These are phyloP conservation scores for Cheumatopsyche charites DNA, from an alignment of 1,140 invertebrate genomes.

Conservation along the genomic window DNA sequence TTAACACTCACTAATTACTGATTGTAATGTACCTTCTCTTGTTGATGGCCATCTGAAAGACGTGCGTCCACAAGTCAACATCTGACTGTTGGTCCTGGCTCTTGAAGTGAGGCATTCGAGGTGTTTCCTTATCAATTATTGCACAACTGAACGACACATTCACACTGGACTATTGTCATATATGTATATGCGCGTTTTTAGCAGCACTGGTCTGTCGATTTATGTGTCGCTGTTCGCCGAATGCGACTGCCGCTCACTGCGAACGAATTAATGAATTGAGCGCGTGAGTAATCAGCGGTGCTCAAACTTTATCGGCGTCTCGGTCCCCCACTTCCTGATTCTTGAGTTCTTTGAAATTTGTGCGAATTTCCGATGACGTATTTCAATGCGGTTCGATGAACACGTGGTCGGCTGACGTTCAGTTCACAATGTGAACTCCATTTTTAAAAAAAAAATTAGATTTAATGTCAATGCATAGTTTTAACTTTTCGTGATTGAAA, in stretches of 20 bases:
- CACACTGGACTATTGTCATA: too few species aligned
- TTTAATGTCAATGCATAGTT: too few species aligned
- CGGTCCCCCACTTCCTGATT: not conserved
- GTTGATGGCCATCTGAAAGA: conserved; percentile 46
- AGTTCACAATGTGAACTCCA: too few species aligned
- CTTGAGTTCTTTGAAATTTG: too few species aligned
- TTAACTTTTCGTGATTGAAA: too few species aligned
- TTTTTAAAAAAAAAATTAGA: too few species aligned
- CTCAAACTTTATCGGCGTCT: conserved; percentile 10
- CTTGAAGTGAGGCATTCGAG: conserved; percentile 42
- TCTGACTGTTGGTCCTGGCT: conserved; percentile 27
- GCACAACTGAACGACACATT: not conserved
- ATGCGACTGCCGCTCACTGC: not conserved
- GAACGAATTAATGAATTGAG: not conserved
- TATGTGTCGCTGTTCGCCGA: too few species aligned
- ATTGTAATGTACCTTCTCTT: conserved; percentile 40
- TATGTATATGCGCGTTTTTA: too few species aligned
- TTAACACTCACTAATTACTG: too few species aligned
- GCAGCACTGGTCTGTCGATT: too few species aligned
- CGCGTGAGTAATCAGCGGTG: not conserved
- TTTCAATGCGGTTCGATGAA: not conserved
- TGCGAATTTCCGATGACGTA: not conserved
- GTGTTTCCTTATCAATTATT: conserved; percentile 25
- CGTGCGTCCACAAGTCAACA: conserved; percentile 45
- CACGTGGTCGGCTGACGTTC: too few species aligned